phyloP scores from a whole-genome alignment of 2,888 invertebrate genomes.

The Torymus auratus region DNA sequence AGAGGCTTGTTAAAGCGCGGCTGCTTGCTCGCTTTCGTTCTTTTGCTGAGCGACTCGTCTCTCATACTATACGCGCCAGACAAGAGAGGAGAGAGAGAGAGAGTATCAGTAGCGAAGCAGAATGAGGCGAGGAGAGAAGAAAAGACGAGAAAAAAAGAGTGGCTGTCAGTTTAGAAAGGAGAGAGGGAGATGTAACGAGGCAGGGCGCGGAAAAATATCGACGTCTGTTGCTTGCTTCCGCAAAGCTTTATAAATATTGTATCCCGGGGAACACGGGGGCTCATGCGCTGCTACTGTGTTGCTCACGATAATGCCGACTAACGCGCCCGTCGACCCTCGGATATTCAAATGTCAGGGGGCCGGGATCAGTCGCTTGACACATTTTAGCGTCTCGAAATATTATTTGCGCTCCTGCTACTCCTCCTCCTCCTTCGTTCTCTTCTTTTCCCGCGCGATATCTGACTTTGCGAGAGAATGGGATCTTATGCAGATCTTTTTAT shows the following conservation, averaged over 20 bases:
- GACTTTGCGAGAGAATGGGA: not conserved
- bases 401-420: constrained; percentile 69
- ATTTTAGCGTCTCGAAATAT: constrained; percentile 76
- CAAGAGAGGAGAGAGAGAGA: constrained; percentile 9
- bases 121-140: not conserved
- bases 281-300: not conserved
- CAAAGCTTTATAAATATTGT: constrained; percentile 70
- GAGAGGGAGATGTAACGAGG: constrained; percentile 35
- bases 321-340: constrained; percentile 59
- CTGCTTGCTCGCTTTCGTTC: not conserved
- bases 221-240: constrained; percentile 58
- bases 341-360: constrained; percentile 75
- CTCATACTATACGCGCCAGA: constrained; percentile 26
- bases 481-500: constrained; percentile 37
- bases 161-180: too few relatives aligned
- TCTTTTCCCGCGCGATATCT: constrained; percentile 10
- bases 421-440: constrained; percentile 8
- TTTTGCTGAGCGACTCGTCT: not conserved
- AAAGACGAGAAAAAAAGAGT: not conserved
- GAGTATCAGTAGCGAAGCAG: constrained; percentile 28
- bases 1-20: constrained; percentile 51
- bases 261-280: constrained; percentile 26
- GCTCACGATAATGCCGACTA: constrained; percentile 51
- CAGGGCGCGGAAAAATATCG: constrained; percentile 60
- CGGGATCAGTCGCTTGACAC: constrained; percentile 76